These are phyloP conservation scores for Sphenopsis melanotis DNA, from an alignment of 2,797 vertebrate genomes.

Conservation along the genomic window DNA sequence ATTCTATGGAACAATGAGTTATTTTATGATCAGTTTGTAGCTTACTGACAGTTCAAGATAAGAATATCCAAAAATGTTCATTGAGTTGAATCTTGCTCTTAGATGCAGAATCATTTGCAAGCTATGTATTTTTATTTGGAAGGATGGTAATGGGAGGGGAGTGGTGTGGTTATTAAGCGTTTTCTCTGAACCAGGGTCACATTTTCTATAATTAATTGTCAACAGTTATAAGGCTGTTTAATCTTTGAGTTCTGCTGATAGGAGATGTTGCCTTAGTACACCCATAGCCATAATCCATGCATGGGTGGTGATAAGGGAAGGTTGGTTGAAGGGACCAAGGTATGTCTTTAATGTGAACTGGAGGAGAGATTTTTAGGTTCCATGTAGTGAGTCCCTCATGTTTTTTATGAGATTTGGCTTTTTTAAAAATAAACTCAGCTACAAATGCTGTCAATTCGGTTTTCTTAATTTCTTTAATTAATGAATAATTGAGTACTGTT, in stretches of 20 bases:
- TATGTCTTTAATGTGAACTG: neutral
- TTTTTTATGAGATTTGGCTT: neutral
- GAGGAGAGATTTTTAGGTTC: neutral
- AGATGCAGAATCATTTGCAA: neutral
- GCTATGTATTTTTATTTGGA: neutral
- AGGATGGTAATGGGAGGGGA: neutral
- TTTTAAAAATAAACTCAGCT: neutral
- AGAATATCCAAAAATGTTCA: neutral
- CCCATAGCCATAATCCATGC: neutral
- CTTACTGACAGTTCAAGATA: neutral
- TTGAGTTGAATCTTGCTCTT: neutral
- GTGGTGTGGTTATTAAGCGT: neutral
- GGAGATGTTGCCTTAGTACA: neutral
- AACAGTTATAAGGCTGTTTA: neutral
- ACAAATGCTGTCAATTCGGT: neutral
- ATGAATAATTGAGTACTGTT: neutral
- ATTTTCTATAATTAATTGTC: neutral
- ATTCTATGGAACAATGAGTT: neutral
- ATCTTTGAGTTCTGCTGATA: neutral
- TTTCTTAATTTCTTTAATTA: neutral
- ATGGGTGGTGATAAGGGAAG: neutral
- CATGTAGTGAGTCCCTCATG: neutral
- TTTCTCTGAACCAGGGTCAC: neutral
- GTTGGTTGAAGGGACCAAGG: neutral
- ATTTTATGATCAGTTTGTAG: neutral